Percentiles rank a stretch among this genome's conserved stretches.
These are phyloP conservation scores for Chesias legatella DNA, from an alignment of 2,888 invertebrate species.

Conservation along the genomic window DNA sequence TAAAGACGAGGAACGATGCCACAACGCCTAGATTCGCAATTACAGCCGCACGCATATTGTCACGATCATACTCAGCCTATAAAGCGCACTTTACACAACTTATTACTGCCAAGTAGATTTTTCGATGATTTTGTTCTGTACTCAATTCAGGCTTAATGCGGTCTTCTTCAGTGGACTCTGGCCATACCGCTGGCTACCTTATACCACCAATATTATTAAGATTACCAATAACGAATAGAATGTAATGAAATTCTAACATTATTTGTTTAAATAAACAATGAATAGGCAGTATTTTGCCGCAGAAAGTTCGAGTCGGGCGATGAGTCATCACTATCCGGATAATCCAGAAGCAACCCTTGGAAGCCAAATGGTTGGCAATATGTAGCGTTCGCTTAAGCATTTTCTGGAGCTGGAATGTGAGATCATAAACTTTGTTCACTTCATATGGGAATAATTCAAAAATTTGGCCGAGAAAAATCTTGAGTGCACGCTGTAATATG, in stretches of 20 bases:
- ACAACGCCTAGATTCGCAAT: slow-evolving; percentile 71
- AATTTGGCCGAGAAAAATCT: slow-evolving; percentile 68
- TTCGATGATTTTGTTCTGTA: slow-evolving; percentile 34
- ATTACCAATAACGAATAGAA: no score
- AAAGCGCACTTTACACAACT: slow-evolving; percentile 55
- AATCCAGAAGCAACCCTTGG: slow-evolving; percentile 40
- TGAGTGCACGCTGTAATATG: slow-evolving; percentile 58
- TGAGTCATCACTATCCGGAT: slow-evolving; percentile 42
- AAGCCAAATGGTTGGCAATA: slow-evolving; percentile 59
- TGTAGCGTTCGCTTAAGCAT: slow-evolving; percentile 46
- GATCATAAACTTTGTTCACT: slow-evolving; percentile 68
- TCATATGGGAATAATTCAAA: slow-evolving; percentile 67
- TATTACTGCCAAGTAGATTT: slow-evolving; percentile 61
- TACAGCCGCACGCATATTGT: slow-evolving; percentile 64
- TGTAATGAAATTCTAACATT: slow-evolving; percentile 8
- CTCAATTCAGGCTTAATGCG: no score
- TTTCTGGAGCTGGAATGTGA: slow-evolving; percentile 55
- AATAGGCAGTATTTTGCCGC: slow-evolving; percentile 12
- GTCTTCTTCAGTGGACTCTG: no score
- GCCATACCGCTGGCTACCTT: no score
- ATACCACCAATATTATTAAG: no score
- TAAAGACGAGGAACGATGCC: slow-evolving; percentile 75
- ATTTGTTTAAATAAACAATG: slow-evolving; percentile 14
- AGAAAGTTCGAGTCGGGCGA: slow-evolving; percentile 12
- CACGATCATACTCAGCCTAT: slow-evolving; percentile 59